Conservation (phyloP, 1,140 invertebrate genomes). For the Dolichoris vasculosae region DNA sequence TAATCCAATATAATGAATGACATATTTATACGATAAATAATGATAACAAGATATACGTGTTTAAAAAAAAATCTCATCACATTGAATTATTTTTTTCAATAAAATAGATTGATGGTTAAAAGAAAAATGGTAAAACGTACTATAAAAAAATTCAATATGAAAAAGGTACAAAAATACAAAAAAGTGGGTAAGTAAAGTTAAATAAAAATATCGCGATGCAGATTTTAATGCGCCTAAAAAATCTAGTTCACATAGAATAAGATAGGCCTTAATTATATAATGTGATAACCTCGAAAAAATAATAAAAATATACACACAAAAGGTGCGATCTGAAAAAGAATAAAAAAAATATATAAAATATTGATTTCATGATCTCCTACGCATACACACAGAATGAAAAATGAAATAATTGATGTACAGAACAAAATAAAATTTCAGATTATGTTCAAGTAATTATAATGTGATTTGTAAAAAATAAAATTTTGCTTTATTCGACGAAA, state of each 20-base stretch:
- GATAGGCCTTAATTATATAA: constrained; percentile 54
- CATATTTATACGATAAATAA: too few relatives aligned
- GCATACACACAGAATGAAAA: constrained; percentile 18
- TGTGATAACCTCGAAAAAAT: constrained; percentile 50
- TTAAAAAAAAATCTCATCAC: too few relatives aligned
- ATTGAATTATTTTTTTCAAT: too few relatives aligned
- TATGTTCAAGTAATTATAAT: not conserved
- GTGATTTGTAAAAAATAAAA: not conserved
- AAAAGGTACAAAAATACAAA: constrained; percentile 19
- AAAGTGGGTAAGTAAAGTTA: not conserved
- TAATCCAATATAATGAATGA: too few relatives aligned
- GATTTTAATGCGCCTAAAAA: constrained; percentile 16
- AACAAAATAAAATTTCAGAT: not conserved
- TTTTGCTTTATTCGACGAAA: constrained; percentile 22
- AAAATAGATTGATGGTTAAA: not conserved
- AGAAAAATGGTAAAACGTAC: not conserved
- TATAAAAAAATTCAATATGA: not conserved
- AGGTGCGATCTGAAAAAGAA: constrained; percentile 19
- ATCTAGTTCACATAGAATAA: constrained; percentile 51
- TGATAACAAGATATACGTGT: too few relatives aligned
- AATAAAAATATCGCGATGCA: constrained; percentile 9
- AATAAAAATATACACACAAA: constrained; percentile 38
- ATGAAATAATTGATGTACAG: not conserved
- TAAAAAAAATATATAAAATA: constrained; percentile 25
- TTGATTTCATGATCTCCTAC: constrained; percentile 14